These are phyloP conservation scores for Odocoileus hemionus DNA, from an alignment of 2,113 vertebrate species.

Conservation along the genomic window DNA sequence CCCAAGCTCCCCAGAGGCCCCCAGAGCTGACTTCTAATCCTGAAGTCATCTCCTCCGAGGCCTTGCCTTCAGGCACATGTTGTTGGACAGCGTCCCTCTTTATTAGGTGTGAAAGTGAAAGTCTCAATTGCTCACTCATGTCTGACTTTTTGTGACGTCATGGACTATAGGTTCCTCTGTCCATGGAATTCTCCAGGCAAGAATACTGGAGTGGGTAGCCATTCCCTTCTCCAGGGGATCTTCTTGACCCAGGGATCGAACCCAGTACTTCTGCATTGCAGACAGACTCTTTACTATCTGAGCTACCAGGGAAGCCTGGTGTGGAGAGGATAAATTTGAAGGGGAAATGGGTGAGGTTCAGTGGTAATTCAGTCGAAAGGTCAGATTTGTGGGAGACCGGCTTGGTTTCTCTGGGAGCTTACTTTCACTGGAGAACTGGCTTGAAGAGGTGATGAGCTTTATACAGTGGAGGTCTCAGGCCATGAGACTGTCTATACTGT, in stretches of 20 bases:
- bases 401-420: not conserved
- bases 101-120: not conserved
- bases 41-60: not conserved
- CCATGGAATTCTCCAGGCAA: not conserved
- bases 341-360: not conserved
- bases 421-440: not conserved
- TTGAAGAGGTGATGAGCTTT: not conserved
- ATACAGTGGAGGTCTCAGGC: too few relatives aligned
- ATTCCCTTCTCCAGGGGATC: not conserved
- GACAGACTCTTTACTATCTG: not conserved
- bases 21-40: not conserved
- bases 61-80: not conserved
- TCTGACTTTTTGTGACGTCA: not conserved
- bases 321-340: not conserved
- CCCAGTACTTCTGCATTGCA: not conserved
- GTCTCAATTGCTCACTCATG: not conserved
- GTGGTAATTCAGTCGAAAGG: not conserved
- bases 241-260: not conserved
- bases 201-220: not conserved
- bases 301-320: not conserved
- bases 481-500: accelerated
- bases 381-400: not conserved
- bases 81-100: not conserved
- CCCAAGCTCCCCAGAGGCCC: not conserved
- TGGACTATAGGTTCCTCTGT: not conserved